Evolutionary conservation across 2,113 vertebrate genomes (phyloP).

Genomic region (Macroglossus sobrinus): DNA sequence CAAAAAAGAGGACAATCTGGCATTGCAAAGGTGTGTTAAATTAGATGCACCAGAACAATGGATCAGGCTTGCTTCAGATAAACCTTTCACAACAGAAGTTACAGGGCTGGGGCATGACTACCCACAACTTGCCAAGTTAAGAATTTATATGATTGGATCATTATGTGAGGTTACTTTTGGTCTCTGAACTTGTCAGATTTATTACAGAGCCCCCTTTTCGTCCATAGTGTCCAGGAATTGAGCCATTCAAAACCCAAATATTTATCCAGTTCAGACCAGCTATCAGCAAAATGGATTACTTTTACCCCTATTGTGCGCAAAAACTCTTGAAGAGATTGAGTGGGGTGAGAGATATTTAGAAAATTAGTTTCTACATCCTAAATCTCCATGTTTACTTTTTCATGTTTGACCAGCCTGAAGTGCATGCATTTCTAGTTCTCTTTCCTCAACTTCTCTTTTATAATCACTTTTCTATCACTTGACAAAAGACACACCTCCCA

Average conservation of each 20-base stretch:
- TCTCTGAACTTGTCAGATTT: too few relatives aligned
- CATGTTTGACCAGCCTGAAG: background rate
- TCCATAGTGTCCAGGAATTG: background rate
- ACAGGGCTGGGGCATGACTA: too few relatives aligned
- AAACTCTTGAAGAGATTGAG: background rate
- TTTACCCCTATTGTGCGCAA: background rate
- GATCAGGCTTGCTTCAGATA: too few relatives aligned
- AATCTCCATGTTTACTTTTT: background rate
- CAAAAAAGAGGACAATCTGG: too few relatives aligned
- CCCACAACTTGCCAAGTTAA: too few relatives aligned
- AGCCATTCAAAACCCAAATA: background rate
- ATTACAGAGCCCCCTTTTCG: background rate
- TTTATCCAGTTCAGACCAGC: background rate
- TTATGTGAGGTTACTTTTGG: too few relatives aligned
- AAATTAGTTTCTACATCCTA: background rate
- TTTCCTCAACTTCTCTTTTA: background rate
- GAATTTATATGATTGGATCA: too few relatives aligned
- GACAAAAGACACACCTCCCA: background rate
- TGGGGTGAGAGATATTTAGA: background rate
- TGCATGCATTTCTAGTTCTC: background rate
- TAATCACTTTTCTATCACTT: background rate
- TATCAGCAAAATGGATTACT: background rate
- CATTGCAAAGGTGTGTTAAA: too few relatives aligned
- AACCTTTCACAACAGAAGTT: too few relatives aligned
- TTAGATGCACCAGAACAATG: too few relatives aligned